Base-by-base conservation (phyloP, 2,888 invertebrate species). In the Baronia brevicornis region DNA sequence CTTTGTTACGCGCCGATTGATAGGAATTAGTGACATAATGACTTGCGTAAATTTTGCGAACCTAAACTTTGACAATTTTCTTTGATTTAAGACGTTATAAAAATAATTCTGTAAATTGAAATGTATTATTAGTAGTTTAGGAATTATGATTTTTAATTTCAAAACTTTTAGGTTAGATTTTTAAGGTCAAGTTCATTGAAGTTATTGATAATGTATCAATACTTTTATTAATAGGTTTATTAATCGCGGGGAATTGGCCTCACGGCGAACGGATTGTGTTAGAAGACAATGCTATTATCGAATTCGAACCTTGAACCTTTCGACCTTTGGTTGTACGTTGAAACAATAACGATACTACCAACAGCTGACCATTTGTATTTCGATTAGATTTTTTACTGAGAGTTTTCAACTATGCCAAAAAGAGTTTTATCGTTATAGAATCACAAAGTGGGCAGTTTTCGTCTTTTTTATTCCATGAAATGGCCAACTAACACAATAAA, bases 1-100 rank as follows among this genome's bases (percentile, higher is more conserved):
- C 77, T 79, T 77, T 73, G 75, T 78, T 77, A 67, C 73, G 55
- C 69, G 68, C 68, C 55, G 44, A 35, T 44, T 51, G 57, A 58
- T 60, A 70, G 64, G 73, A 66, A 63, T 41, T 38, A 36, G 49
- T 70, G 65, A 64, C 60, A 60, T 69, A 66, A 69, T 62, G 56
- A 47, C 28, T 69, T 68, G 59, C 51, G 57, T 51, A 65, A 67
- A 18, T 41, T 33, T 39, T 9, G 22, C 17, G n/a, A n/a, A n/a
- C n/a, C n/a, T n/a, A n/a, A n/a, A n/a, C n/a, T n/a, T n/a, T n/a
- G n/a, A n/a, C n/a, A 6, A 5, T 4, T 17, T 4, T 17, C 17
- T 17, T 6, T 6, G 6, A 17, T 6, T 17, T 17, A 17, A 17
- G 17, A 17, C 17, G 4, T 17, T 4, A 5, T 17, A 17, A 17